These are phyloP conservation scores for Selene dorsalis DNA, from an alignment of 2,797 vertebrate genomes.

Conservation along the genomic window DNA sequence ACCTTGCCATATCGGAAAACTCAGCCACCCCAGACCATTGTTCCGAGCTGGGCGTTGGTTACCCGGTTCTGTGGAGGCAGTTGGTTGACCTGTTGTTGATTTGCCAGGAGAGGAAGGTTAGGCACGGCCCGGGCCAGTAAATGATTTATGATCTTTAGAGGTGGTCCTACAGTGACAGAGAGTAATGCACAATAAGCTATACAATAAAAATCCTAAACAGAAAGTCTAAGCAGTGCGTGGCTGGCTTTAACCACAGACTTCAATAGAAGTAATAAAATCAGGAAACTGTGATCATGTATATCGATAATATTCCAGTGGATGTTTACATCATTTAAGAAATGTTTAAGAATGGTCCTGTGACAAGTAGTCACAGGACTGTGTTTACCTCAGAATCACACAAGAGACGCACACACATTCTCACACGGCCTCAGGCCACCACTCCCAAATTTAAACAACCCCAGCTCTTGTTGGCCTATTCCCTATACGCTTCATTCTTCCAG, in stretches of 20 bases:
- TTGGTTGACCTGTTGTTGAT: constrained; percentile 35
- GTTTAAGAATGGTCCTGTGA: constrained; percentile 22
- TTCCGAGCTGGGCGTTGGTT: constrained; percentile 57
- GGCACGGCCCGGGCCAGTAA: constrained; percentile 27
- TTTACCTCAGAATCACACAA: constrained; percentile 48
- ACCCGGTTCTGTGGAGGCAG: constrained; percentile 22
- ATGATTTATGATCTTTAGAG: constrained; percentile 46
- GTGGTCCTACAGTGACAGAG: neutral
- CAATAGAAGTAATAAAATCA: neutral
- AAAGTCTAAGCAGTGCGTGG: neutral
- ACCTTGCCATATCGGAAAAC: constrained; percentile 40
- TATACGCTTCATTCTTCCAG: constrained; percentile 29
- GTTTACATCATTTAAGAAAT: constrained; percentile 24
- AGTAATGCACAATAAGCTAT: constrained; percentile 13
- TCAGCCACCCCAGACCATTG: constrained; percentile 51
- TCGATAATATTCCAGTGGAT: neutral
- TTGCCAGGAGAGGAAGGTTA: constrained; percentile 30
- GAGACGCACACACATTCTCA: constrained; percentile 13
- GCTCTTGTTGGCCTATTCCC: constrained; percentile 36
- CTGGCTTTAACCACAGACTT: neutral
- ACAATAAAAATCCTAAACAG: neutral
- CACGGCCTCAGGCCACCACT: constrained; percentile 72
- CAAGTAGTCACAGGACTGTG: constrained; percentile 40
- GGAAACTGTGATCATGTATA: neutral
- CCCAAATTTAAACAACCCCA: constrained; percentile 63